Percentiles rank a stretch among this genome's conserved stretches.
Conservation (phyloP, 2,888 invertebrate genomes). For the Stramonita haemastoma region DNA sequence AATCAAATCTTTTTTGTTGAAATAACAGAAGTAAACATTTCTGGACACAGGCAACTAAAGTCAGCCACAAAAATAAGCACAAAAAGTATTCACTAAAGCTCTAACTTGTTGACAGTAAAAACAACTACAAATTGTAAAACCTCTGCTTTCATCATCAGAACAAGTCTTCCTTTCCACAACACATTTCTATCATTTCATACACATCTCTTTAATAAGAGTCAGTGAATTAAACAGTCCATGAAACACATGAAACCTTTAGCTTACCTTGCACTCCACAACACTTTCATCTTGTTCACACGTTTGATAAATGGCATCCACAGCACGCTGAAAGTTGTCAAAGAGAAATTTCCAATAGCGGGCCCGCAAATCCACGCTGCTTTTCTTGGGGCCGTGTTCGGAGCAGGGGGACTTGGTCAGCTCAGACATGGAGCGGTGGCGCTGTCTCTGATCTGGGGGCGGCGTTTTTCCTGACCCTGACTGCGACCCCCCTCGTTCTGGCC, state of each 20-base stretch:
- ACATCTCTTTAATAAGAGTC: not conserved
- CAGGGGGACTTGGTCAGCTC: slow-evolving; percentile 68
- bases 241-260: slow-evolving; percentile 26
- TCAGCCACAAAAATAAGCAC: too few relatives aligned
- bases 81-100: too few relatives aligned
- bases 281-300: slow-evolving; percentile 97
- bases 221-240: not conserved
- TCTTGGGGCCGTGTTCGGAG: slow-evolving; percentile 66
- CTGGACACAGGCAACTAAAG: too few relatives aligned
- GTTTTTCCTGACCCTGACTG: slow-evolving; percentile 47
- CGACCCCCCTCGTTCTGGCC: slow-evolving; percentile 37
- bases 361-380: slow-evolving; percentile 83
- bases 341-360: slow-evolving; percentile 96
- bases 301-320: slow-evolving; percentile 96
- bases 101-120: too few relatives aligned
- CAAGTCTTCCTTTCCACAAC: not conserved
- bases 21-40: too few relatives aligned
- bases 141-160: too few relatives aligned
- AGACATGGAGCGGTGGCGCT: slow-evolving; percentile 45
- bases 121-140: too few relatives aligned
- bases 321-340: slow-evolving; percentile 94
- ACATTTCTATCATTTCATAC: not conserved
- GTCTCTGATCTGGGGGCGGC: slow-evolving; percentile 45
- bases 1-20: too few relatives aligned
- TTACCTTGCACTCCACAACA: slow-evolving; percentile 88